A percentile compares a stretch with the other conserved stretches of the same genome.
Evolutionary conservation across 2,797 vertebrate genomes (phyloP).

Genomic region (Cossypha dichroa): DNA sequence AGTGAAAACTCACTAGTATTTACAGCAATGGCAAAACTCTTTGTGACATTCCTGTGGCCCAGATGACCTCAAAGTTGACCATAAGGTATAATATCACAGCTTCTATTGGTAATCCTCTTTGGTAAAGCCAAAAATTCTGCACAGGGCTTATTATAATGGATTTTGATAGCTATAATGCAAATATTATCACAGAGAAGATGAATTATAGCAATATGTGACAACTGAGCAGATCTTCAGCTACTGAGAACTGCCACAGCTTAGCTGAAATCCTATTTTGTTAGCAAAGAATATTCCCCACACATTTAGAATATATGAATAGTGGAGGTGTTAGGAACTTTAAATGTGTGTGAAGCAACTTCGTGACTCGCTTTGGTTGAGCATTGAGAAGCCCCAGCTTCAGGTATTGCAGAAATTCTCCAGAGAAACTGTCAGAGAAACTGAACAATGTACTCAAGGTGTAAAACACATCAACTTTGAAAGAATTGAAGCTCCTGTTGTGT

Average conservation of each 20-base stretch:
- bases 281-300: neutral
- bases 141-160: neutral
- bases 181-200: neutral
- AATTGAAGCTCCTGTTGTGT: conserved; percentile 25
- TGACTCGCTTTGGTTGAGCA: neutral
- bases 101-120: conserved; percentile 8
- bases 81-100: neutral
- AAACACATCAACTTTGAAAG: neutral
- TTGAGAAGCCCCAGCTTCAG: neutral
- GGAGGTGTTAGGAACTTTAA: conserved; percentile 46
- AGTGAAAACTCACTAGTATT: neutral
- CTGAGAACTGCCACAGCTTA: neutral
- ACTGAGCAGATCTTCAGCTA: neutral
- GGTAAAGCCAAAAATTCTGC: neutral
- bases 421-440: neutral
- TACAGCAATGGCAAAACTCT: neutral
- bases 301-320: neutral
- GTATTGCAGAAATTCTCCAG: conserved; percentile 1
- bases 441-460: conserved; percentile 16
- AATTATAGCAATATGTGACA: neutral
- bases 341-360: neutral
- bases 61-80: neutral
- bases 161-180: conserved; percentile 18
- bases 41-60: neutral
- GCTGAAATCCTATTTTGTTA: neutral